These are phyloP conservation scores for Ormyrus rosae DNA, from an alignment of 2,888 invertebrate species.

Conservation along the genomic window DNA sequence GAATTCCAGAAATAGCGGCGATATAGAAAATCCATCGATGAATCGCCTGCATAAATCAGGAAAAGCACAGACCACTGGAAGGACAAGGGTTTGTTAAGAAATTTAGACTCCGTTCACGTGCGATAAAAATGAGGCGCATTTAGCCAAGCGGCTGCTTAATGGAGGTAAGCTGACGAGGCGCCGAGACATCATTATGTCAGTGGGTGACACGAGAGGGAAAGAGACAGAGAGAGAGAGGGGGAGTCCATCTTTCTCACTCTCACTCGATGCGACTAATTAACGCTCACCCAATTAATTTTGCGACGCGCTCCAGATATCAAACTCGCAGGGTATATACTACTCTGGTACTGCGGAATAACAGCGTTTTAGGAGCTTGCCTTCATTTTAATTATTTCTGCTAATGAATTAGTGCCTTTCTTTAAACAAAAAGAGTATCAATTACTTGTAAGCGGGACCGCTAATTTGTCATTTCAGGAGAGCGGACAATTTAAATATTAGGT, in stretches of 20 bases:
- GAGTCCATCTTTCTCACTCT: conserved; percentile 25
- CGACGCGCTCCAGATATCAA: conserved; percentile 36
- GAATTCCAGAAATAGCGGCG: background rate
- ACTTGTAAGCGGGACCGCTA: too few relatives aligned
- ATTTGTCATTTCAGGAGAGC: too few relatives aligned
- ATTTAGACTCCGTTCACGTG: background rate
- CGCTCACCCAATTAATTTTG: conserved; percentile 48
- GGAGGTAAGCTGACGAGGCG: conserved; percentile 30
- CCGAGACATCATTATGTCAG: conserved; percentile 34
- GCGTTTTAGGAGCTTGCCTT: too few relatives aligned
- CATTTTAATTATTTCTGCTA: too few relatives aligned
- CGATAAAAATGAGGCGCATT: conserved; percentile 28
- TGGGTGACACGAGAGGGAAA: conserved; percentile 9
- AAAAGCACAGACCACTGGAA: background rate
- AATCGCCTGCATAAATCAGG: background rate
- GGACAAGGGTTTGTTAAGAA: background rate
- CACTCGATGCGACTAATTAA: conserved; percentile 49
- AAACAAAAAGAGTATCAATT: too few relatives aligned
- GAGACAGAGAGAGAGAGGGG: background rate
- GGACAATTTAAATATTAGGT: too few relatives aligned
- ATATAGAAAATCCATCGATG: background rate
- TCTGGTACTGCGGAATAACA: conserved; percentile 12
- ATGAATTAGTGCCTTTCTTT: too few relatives aligned
- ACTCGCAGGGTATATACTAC: background rate
- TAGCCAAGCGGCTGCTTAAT: conserved; percentile 15